Evolutionary conservation across 2,888 invertebrate genomes (phyloP).

Genomic region (Rotaria sp.): DNA sequence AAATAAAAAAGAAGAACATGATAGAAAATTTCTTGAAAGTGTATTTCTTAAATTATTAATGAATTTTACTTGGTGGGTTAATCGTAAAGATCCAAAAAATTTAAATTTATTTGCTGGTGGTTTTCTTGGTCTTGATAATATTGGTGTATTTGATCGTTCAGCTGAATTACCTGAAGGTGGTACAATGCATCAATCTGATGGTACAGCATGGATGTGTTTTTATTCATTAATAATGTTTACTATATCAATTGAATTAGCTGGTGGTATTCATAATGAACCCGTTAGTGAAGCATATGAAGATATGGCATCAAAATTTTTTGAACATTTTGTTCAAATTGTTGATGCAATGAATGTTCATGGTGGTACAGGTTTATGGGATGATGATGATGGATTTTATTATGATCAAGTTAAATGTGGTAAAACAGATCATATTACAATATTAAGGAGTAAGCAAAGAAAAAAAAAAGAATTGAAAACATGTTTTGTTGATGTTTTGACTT

Average conservation of each 20-base stretch:
- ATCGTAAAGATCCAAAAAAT: constrained; percentile 45
- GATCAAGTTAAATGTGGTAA: constrained; percentile 48
- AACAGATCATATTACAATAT: neutral
- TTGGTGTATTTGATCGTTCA: constrained; percentile 52
- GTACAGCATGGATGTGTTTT: constrained; percentile 56
- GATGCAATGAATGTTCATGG: constrained; percentile 52
- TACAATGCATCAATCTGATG: constrained; percentile 51
- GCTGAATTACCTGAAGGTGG: constrained; percentile 46
- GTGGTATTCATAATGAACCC: constrained; percentile 43
- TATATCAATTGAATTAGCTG: constrained; percentile 51
- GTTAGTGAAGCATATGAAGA: constrained; percentile 49
- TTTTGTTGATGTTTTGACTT: neutral
- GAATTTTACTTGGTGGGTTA: constrained; percentile 54
- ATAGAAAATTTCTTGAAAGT: constrained; percentile 47
- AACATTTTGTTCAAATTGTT: constrained; percentile 52
- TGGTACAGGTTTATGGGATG: constrained; percentile 51
- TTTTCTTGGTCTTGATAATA: constrained; percentile 53
- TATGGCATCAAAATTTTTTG: constrained; percentile 55
- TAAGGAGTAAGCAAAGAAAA: too few relatives aligned
- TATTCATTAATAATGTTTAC: constrained; percentile 53
- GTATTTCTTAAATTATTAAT: constrained; percentile 53
- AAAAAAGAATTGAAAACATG: too few relatives aligned
- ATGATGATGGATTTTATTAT: constrained; percentile 53
- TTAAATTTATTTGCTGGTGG: constrained; percentile 52
- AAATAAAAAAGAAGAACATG: neutral